These are phyloP conservation scores for Calycopis cecrops DNA, from an alignment of 1,140 invertebrate species.

Conservation along the genomic window DNA sequence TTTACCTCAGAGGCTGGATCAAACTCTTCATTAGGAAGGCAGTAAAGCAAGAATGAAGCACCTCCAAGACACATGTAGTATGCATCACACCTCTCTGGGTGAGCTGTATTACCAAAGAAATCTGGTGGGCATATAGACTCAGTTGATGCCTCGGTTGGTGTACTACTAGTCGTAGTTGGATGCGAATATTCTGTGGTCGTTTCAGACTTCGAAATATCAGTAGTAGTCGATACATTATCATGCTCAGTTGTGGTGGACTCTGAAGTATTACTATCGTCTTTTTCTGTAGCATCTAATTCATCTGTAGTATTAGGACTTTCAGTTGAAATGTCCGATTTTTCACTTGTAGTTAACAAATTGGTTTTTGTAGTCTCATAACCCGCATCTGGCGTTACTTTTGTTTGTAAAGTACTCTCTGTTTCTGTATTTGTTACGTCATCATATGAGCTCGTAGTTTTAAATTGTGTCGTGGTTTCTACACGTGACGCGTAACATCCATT, in stretches of 20 bases:
- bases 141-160: not conserved
- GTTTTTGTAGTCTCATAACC: not conserved
- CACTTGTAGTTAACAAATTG: no score
- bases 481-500: slow-evolving; percentile 9
- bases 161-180: slow-evolving; percentile 4
- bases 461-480: not conserved
- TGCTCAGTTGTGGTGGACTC: no score
- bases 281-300: no score
- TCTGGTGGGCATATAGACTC: slow-evolving; percentile 21
- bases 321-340: no score
- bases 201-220: no score
- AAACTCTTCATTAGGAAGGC: slow-evolving; percentile 25
- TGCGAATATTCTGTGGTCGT: no score
- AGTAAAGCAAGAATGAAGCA: slow-evolving; percentile 5
- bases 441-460: no score
- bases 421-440: no score
- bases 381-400: not conserved
- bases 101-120: slow-evolving; percentile 19
- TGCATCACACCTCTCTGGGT: slow-evolving; percentile 26
- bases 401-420: not conserved
- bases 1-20: slow-evolving; percentile 27
- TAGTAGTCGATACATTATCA: no score
- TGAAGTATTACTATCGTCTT: no score
- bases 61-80: slow-evolving; percentile 24
- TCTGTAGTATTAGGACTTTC: no score